Evolutionary conservation across 2,797 vertebrate species (phyloP).

Genomic region (Macropodus opercularis): DNA sequence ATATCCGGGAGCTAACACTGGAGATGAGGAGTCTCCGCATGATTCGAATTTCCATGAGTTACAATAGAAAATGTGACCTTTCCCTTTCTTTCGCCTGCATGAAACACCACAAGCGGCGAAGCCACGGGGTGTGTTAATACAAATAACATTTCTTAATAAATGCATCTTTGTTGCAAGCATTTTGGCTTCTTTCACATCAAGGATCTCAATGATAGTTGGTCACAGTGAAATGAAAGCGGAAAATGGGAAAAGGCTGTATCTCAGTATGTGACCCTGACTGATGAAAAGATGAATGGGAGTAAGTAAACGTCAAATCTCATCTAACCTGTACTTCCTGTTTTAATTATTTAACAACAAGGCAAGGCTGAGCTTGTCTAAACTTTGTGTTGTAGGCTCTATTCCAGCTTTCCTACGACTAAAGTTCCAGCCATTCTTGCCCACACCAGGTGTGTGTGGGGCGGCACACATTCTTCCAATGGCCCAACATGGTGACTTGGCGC

Average conservation of each 20-base stretch:
- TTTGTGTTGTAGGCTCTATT: neutral
- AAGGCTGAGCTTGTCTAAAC: slow-evolving; percentile 15
- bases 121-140: slow-evolving; percentile 35
- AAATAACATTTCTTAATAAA: slow-evolving; percentile 38
- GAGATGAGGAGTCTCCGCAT: slow-evolving; percentile 60
- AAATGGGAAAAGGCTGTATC: slow-evolving; percentile 40
- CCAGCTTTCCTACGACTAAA: neutral
- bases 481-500: slow-evolving; percentile 68
- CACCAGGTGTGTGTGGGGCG: slow-evolving; percentile 61
- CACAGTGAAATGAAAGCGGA: slow-evolving; percentile 65
- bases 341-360: slow-evolving; percentile 52
- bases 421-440: slow-evolving; percentile 23
- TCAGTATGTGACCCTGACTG: slow-evolving; percentile 9
- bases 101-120: slow-evolving; percentile 30
- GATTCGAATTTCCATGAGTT: slow-evolving; percentile 56
- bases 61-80: slow-evolving; percentile 62
- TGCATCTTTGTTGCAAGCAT: slow-evolving; percentile 28
- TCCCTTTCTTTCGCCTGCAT: slow-evolving; percentile 41
- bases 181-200: slow-evolving; percentile 5
- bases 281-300: slow-evolving; percentile 84
- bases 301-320: slow-evolving; percentile 72
- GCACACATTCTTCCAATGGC: slow-evolving; percentile 54
- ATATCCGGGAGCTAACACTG: slow-evolving; percentile 52
- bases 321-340: slow-evolving; percentile 76
- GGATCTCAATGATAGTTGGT: slow-evolving; percentile 1